These are phyloP conservation scores for Hyaena hyaena DNA, from an alignment of 2,113 vertebrate species.

Conservation along the genomic window DNA sequence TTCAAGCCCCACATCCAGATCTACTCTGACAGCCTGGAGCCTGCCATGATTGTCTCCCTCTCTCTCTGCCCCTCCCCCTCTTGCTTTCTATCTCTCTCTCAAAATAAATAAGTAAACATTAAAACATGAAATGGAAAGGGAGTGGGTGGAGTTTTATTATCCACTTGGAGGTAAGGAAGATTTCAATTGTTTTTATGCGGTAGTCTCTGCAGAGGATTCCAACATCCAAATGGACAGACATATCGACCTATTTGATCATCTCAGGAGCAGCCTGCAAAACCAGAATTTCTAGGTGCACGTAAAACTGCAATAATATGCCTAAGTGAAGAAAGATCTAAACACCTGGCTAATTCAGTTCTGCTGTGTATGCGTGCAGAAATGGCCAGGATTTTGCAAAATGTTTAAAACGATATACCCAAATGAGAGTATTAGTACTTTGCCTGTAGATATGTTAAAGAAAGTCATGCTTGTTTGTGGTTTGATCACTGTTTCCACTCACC, in stretches of 20 bases:
- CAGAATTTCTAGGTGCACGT: background rate
- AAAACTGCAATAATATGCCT: background rate
- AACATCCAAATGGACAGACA: background rate
- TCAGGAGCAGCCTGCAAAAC: background rate
- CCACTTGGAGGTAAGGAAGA: background rate
- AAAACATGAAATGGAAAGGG: background rate
- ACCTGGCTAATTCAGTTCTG: background rate
- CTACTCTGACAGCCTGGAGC: too few relatives aligned
- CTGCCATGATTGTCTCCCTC: too few relatives aligned
- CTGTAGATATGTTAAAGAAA: background rate
- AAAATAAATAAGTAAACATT: too few relatives aligned
- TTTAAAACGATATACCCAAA: background rate
- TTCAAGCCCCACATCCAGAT: too few relatives aligned
- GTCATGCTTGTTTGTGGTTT: background rate
- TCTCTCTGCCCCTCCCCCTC: too few relatives aligned
- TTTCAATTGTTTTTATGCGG: background rate
- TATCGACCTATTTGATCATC: background rate
- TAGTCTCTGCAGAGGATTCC: background rate
- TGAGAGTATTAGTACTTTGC: background rate
- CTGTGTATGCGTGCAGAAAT: background rate
- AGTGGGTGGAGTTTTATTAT: background rate
- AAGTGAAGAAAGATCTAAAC: background rate
- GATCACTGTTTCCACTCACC: background rate
- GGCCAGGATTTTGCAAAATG: background rate
- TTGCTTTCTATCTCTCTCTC: too few relatives aligned